Conservation (phyloP, 1,140 invertebrate genomes). For the Trypoxylus dichotomus region DNA sequence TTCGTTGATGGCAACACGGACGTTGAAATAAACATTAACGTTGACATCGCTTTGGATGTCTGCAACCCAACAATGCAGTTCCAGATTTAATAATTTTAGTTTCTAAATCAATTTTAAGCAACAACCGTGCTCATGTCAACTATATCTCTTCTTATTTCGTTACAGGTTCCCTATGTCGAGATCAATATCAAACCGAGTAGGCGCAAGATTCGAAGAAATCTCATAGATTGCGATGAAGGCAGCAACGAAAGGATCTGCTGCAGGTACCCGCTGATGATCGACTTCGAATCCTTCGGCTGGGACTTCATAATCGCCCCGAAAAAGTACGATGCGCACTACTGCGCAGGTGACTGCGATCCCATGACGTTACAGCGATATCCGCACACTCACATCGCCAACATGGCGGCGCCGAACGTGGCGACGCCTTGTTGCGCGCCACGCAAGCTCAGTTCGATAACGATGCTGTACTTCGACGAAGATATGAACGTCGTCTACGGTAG, state of each 20-base stretch:
- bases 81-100: too few relatives aligned
- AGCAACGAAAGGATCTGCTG: slow-evolving; percentile 82
- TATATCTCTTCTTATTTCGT: slow-evolving; percentile 34
- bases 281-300: slow-evolving; percentile 97
- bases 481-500: slow-evolving; percentile 86
- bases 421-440: slow-evolving; percentile 89
- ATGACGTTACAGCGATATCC: slow-evolving; percentile 87
- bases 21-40: too few relatives aligned
- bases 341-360: slow-evolving; percentile 91
- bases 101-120: too few relatives aligned
- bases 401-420: slow-evolving; percentile 67
- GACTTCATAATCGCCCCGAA: slow-evolving; percentile 98
- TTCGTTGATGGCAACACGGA: too few relatives aligned
- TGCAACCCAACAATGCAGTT: too few relatives aligned
- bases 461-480: slow-evolving; percentile 90
- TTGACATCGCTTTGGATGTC: too few relatives aligned
- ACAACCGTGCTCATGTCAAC: too few relatives aligned
- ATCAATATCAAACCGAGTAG: slow-evolving; percentile 66
- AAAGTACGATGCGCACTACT: slow-evolving; percentile 95
- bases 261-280: slow-evolving; percentile 88
- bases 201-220: slow-evolving; percentile 71
- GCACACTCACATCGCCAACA: slow-evolving; percentile 90
- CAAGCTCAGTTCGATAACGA: slow-evolving; percentile 85
- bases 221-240: slow-evolving; percentile 76
- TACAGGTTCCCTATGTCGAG: slow-evolving; percentile 84